Conservation (phyloP, 1,140 invertebrate species). For the Limonius californicus region DNA sequence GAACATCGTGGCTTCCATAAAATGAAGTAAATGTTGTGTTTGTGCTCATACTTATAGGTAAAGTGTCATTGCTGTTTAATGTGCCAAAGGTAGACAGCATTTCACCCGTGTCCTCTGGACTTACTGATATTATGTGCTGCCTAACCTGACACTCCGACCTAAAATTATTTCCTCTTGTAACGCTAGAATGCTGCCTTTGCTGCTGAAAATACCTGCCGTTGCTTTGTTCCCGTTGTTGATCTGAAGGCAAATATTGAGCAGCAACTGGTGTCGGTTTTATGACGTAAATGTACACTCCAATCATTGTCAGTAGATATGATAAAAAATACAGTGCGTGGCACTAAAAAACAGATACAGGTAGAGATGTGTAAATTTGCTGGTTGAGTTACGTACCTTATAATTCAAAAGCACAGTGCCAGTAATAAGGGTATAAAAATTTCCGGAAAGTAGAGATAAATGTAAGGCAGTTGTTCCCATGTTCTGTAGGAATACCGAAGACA, state of each 20-base stretch:
- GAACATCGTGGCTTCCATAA: conserved; percentile 53
- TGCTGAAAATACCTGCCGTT: not conserved
- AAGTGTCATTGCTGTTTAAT: conserved; percentile 43
- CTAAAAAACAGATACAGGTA: too few species aligned
- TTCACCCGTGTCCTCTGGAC: conserved; percentile 39
- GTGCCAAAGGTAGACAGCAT: conserved; percentile 42
- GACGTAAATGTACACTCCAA: conserved; percentile 70
- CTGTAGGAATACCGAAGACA: conserved; percentile 71
- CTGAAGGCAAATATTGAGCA: conserved; percentile 34
- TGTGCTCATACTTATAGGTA: conserved; percentile 52
- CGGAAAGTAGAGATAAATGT: conserved; percentile 77
- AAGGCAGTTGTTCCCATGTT: conserved; percentile 77
- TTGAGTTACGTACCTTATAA: conserved; percentile 78
- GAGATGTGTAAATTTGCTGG: too few species aligned
- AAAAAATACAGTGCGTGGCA: conserved; percentile 78
- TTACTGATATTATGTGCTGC: conserved; percentile 41
- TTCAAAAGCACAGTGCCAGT: conserved; percentile 76
- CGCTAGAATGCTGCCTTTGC: too few species aligned
- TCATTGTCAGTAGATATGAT: conserved; percentile 70
- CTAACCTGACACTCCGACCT: conserved; percentile 41
- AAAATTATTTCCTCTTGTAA: too few species aligned
- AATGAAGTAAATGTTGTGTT: conserved; percentile 69
- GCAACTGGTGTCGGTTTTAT: conserved; percentile 58
- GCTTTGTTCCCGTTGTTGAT: not conserved
- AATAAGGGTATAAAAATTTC: conserved; percentile 82